A percentile compares a stretch with the other conserved stretches of the same genome.
These are phyloP conservation scores for Carposina sasakii DNA, from an alignment of 1,140 invertebrate genomes.

Conservation along the genomic window DNA sequence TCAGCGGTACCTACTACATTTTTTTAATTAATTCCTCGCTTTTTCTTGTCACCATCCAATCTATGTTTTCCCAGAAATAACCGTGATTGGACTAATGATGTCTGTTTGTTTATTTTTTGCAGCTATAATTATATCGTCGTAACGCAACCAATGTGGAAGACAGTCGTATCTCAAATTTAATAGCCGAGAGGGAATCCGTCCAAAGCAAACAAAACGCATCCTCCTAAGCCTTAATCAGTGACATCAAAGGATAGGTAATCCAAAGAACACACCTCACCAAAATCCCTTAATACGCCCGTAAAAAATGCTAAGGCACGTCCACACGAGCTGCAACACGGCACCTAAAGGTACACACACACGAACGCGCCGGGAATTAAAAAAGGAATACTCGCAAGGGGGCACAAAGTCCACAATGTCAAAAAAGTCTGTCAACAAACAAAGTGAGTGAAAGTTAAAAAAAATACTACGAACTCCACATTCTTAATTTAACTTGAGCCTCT, in stretches of 20 bases:
- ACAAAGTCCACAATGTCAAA: conserved; percentile 65
- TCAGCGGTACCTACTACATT: conserved; percentile 44
- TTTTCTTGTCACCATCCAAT: conserved; percentile 44
- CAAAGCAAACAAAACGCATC: conserved; percentile 61
- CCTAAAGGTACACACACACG: conserved; percentile 48
- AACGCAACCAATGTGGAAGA: too few relatives aligned
- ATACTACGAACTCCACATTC: conserved; percentile 64
- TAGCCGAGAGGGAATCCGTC: too few relatives aligned
- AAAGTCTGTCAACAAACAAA: conserved; percentile 68
- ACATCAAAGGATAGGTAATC: conserved; percentile 63
- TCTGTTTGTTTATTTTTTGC: too few relatives aligned
- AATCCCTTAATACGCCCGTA: conserved; percentile 58
- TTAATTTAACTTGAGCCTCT: conserved; percentile 72
- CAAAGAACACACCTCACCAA: conserved; percentile 60
- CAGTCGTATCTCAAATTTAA: too few relatives aligned
- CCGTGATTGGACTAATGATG: conserved; percentile 37
- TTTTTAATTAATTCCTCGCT: conserved; percentile 54
- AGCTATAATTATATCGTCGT: too few relatives aligned
- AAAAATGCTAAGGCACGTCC: conserved; percentile 31
- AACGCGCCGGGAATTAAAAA: conserved; percentile 61
- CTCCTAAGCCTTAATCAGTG: conserved; percentile 46
- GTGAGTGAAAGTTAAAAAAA: conserved; percentile 56
- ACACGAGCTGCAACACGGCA: conserved; percentile 33
- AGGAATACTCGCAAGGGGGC: conserved; percentile 34
- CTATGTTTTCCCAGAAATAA: conserved; percentile 42